Evolutionary conservation across 2,888 invertebrate genomes (phyloP).

Genomic region (Cordilura impudica): DNA sequence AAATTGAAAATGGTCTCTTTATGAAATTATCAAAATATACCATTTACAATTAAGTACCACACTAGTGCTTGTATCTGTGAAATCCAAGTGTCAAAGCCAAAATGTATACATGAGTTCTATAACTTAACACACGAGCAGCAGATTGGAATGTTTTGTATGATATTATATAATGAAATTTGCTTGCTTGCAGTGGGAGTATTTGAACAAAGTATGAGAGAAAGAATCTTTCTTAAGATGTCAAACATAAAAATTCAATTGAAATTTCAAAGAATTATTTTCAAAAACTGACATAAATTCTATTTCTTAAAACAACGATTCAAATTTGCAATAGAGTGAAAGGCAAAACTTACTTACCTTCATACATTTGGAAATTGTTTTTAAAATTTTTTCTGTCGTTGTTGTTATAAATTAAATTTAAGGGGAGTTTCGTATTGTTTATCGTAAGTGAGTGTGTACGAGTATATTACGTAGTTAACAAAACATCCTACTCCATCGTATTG

Average conservation of each 20-base stretch:
- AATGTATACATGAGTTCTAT: background rate
- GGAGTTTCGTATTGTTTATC: background rate
- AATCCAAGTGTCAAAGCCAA: no score
- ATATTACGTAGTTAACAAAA: background rate
- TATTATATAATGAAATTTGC: no score
- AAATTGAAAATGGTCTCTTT: no score
- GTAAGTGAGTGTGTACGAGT: background rate
- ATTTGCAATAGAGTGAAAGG: background rate
- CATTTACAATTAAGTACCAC: no score
- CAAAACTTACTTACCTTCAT: background rate
- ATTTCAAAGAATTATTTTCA: slow-evolving; percentile 43
- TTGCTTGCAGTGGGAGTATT: background rate
- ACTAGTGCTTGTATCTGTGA: no score
- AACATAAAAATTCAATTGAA: slow-evolving; percentile 58
- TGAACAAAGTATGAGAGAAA: background rate
- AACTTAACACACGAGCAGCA: slow-evolving; percentile 55
- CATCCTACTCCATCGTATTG: background rate
- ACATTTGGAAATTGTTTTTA: background rate
- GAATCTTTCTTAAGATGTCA: slow-evolving; percentile 32
- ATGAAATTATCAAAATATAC: no score
- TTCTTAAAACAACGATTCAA: slow-evolving; percentile 25
- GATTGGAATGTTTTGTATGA: slow-evolving; percentile 14
- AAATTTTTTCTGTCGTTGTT: background rate
- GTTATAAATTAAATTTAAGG: slow-evolving; percentile 32
- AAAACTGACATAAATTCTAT: slow-evolving; percentile 49